Percentiles rank a stretch among this genome's conserved stretches.
Conservation (phyloP, 2,797 vertebrate genomes). For the Adrianichthys oophorus region DNA sequence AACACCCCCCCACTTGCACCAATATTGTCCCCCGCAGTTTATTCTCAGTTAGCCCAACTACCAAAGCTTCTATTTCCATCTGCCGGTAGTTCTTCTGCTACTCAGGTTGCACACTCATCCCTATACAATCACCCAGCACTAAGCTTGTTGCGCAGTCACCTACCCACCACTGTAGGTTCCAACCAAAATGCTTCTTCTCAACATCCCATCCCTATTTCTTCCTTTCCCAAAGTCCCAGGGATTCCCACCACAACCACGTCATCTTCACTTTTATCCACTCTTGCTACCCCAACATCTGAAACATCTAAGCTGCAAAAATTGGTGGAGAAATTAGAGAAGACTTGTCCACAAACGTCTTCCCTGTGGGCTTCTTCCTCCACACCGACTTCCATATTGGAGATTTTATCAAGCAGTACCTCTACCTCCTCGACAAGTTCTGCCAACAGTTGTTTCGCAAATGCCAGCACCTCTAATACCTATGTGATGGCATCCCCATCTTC, state of each 20-base stretch:
- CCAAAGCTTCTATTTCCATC: constrained; percentile 81
- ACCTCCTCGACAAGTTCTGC: constrained; percentile 48
- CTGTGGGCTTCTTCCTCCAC: constrained; percentile 62
- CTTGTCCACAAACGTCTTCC: constrained; percentile 58
- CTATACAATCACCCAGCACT: constrained; percentile 71
- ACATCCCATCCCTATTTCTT: constrained; percentile 60
- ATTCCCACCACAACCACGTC: constrained; percentile 54
- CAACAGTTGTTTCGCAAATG: constrained; percentile 66
- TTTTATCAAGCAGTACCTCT: constrained; percentile 48
- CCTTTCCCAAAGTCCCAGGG: constrained; percentile 71
- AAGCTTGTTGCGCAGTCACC: constrained; percentile 66
- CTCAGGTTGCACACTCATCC: constrained; percentile 57
- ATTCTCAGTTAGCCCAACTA: constrained; percentile 77
- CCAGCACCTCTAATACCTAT: constrained; percentile 72
- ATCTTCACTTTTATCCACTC: constrained; percentile 64
- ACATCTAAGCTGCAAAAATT: constrained; percentile 90
- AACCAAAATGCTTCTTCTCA: constrained; percentile 64
- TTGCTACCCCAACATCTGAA: constrained; percentile 82
- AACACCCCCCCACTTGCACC: constrained; percentile 78
- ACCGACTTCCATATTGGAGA: constrained; percentile 63
- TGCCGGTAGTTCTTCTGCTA: constrained; percentile 63
- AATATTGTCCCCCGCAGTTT: constrained; percentile 75
- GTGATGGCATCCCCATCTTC: constrained; percentile 73
- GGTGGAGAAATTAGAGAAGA: constrained; percentile 90
- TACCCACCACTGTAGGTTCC: constrained; percentile 60